A percentile compares a stretch with the other conserved stretches of the same genome.
Conservation (phyloP, 2,888 invertebrate genomes). For the Conus canariensis region DNA sequence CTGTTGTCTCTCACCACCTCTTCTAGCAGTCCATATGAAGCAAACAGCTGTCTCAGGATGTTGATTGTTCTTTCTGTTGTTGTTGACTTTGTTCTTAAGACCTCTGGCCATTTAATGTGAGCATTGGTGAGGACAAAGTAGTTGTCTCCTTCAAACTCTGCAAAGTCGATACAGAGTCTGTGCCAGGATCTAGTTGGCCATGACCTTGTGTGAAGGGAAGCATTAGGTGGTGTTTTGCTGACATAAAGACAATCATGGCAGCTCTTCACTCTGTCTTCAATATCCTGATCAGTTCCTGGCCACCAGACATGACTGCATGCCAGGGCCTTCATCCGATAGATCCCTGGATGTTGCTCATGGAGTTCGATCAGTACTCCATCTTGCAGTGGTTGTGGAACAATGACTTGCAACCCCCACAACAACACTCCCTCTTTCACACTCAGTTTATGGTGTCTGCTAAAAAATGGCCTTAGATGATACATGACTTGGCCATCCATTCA, state of each 20-base stretch:
- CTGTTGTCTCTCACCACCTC: no score
- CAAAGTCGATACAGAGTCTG: no score
- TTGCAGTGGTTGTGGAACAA: constrained; percentile 43
- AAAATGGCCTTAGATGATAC: constrained; percentile 11
- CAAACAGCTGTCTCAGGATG: constrained; percentile 12
- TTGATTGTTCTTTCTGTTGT: constrained; percentile 24
- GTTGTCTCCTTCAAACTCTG: no score
- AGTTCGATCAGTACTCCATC: background rate
- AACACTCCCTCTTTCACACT: constrained; percentile 42
- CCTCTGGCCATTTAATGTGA: no score
- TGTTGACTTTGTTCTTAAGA: no score
- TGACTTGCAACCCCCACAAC: constrained; percentile 48
- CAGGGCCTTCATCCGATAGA: constrained; percentile 54
- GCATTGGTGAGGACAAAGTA: background rate
- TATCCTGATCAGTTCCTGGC: constrained; percentile 1
- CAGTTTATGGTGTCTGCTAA: constrained; percentile 39
- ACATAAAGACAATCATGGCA: constrained; percentile 56
- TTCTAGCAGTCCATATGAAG: constrained; percentile 42
- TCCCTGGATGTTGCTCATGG: background rate
- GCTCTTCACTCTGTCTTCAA: constrained; percentile 48
- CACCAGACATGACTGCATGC: constrained; percentile 49
- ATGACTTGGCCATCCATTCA: constrained; percentile 29
- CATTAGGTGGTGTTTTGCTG: no score
- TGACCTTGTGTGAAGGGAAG: no score
- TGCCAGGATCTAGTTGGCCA: no score